Percentiles rank a stretch among this genome's conserved stretches.
Evolutionary conservation across 2,113 vertebrate genomes (phyloP).

Genomic region (Promerops cafer): DNA sequence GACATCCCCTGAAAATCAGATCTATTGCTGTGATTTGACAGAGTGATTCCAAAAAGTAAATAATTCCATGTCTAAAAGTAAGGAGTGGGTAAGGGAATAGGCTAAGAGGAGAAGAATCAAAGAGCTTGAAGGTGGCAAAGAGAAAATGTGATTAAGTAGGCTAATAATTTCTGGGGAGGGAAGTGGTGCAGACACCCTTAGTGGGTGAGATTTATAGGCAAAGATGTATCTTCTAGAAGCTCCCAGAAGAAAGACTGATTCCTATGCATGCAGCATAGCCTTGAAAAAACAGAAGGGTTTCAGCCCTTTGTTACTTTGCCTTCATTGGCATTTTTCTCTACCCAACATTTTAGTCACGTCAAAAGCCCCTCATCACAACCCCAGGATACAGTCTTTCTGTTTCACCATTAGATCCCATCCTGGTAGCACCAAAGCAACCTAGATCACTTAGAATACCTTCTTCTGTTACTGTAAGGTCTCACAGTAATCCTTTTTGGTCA

Average conservation of each 20-base stretch:
- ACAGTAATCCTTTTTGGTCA: background rate
- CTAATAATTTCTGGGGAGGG: background rate
- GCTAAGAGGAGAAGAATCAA: background rate
- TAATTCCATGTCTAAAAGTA: background rate
- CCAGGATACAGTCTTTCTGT: background rate
- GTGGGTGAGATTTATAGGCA: background rate
- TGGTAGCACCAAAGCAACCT: background rate
- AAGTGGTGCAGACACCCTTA: background rate
- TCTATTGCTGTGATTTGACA: background rate
- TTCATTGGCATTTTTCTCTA: background rate
- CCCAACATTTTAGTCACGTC: background rate
- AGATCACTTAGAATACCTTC: background rate
- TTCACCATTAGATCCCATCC: background rate
- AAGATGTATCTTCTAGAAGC: background rate
- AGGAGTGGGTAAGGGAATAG: background rate
- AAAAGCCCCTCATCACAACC: background rate
- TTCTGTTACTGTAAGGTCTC: background rate
- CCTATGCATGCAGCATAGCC: background rate
- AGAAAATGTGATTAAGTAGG: background rate
- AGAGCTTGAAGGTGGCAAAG: background rate
- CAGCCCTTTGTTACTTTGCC: background rate
- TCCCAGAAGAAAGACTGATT: background rate
- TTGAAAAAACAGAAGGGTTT: background rate
- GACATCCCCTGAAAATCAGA: background rate
- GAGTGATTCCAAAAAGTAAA: background rate